Base-by-base conservation (phyloP, 64 coral and sea anemone species). In the Exaiptasia diaphana region DNA sequence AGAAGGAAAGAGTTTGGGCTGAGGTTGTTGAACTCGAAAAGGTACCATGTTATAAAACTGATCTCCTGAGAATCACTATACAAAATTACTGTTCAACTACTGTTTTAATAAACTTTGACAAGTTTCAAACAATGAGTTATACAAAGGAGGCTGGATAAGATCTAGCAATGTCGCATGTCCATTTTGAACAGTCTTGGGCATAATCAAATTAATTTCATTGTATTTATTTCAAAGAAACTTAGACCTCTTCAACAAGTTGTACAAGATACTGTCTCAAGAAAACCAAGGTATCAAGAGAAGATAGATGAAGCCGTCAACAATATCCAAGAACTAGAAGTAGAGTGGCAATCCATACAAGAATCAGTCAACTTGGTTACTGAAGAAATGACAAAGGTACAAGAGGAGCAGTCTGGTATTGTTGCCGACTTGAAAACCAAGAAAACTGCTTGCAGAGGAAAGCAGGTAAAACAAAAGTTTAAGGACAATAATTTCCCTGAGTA, bases 1-100 rank as follows among this genome's bases (percentile, higher is more conserved):
- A 97, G 46, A 97, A 97, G 18, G 81, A 88, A n/a, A 78, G 89
- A 26, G 94, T 79, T 0, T 97, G 94, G 94, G 94, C 94, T 22
- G 89, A 97, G 76, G 94, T 97, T 21, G 55, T 92, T 61, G 94
- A 88, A 6, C 11, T 53, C 53, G 94, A 97, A 68, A 92, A 84
- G 68, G 94, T 97, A 68, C n/a, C 28, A 40, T 44, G 26, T 5
- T 5, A 9, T 8, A 57, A 57, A 57, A 57, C 7, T 5, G 17
- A 57, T 57, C n/a, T n/a, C n/a, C n/a, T n/a, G n/a, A n/a, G n/a
- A n/a, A n/a, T n/a, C n/a, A n/a, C n/a, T n/a, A n/a, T n/a, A n/a
- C n/a, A n/a, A n/a, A n/a, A n/a, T n/a, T n/a, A n/a, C n/a, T n/a
- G n/a, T n/a, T n/a, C n/a, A n/a, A n/a, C n/a, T n/a, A n/a, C n/a